Percentiles rank a stretch among this genome's conserved stretches.
Evolutionary conservation across 2,888 invertebrate species (phyloP).

Genomic region (Orthosia incerta): DNA sequence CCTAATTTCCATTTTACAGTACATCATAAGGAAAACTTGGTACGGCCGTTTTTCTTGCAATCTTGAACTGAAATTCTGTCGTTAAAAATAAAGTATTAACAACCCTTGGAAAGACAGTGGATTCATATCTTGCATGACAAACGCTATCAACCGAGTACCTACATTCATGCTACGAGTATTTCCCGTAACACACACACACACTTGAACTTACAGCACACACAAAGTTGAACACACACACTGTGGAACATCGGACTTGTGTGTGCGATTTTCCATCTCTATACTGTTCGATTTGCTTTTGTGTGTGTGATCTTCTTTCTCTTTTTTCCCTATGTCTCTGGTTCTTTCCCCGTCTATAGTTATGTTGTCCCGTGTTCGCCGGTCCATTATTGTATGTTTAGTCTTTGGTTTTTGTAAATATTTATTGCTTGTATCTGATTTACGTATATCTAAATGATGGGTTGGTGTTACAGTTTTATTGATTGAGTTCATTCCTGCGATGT

Average conservation of each 20-base stretch:
- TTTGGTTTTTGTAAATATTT: conserved; percentile 77
- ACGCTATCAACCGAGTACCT: conserved; percentile 59
- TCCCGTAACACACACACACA: conserved; percentile 71
- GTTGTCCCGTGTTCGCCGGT: conserved; percentile 76
- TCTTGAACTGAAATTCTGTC: conserved; percentile 51
- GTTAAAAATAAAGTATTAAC: conserved; percentile 68
- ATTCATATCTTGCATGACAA: conserved; percentile 75
- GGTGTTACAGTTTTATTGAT: conserved; percentile 59
- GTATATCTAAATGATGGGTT: conserved; percentile 61
- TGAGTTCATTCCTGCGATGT: conserved; percentile 21
- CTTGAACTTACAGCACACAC: conserved; percentile 34
- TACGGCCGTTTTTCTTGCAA: conserved; percentile 40
- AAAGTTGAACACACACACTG: conserved; percentile 40
- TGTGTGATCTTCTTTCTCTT: conserved; percentile 66
- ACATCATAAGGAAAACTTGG: conserved; percentile 33
- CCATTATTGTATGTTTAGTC: conserved; percentile 84
- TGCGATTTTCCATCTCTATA: conserved; percentile 68
- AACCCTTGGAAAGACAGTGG: conserved; percentile 75
- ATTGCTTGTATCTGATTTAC: conserved; percentile 67
- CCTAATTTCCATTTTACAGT: conserved; percentile 71
- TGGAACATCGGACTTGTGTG: conserved; percentile 49
- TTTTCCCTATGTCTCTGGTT: conserved; percentile 66
- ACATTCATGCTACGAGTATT: conserved; percentile 67
- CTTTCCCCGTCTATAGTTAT: conserved; percentile 71
- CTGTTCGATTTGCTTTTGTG: conserved; percentile 57